These are phyloP conservation scores for Notodonta dromedarius DNA, from an alignment of 2,888 invertebrate species.

Conservation along the genomic window DNA sequence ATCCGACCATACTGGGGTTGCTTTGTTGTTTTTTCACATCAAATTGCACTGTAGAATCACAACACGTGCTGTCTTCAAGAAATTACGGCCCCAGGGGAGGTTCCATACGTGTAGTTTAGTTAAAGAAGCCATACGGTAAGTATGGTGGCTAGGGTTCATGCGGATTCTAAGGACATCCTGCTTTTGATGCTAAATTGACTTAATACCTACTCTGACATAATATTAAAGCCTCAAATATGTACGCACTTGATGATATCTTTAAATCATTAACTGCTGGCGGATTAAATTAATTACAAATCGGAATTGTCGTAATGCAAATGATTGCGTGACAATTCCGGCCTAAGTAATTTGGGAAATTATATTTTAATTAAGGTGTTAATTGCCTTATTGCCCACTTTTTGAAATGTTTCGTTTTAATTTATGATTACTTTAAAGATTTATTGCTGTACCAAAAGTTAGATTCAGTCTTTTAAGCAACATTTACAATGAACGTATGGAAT, in stretches of 20 bases:
- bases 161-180: neutral
- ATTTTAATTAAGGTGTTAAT: neutral
- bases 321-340: neutral
- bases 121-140: slow-evolving; percentile 57
- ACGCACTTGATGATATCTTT: too few species aligned
- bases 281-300: too few species aligned
- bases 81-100: slow-evolving; percentile 56
- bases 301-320: too few species aligned
- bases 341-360: neutral
- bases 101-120: slow-evolving; percentile 57
- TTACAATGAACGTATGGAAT: too few species aligned
- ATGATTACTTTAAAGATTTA: neutral
- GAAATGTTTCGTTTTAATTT: too few species aligned
- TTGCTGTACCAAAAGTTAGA: neutral
- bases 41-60: slow-evolving; percentile 62
- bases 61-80: slow-evolving; percentile 76
- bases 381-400: too few species aligned
- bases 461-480: too few species aligned
- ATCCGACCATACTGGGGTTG: slow-evolving; percentile 35
- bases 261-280: too few species aligned
- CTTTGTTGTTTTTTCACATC: slow-evolving; percentile 59
- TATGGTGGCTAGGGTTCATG: slow-evolving; percentile 41
- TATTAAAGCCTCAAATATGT: too few species aligned
- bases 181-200: neutral
- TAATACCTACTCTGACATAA: too few species aligned